phyloP scores from a whole-genome alignment of 2,797 vertebrate species.

The Meriones psammophilus region DNA sequence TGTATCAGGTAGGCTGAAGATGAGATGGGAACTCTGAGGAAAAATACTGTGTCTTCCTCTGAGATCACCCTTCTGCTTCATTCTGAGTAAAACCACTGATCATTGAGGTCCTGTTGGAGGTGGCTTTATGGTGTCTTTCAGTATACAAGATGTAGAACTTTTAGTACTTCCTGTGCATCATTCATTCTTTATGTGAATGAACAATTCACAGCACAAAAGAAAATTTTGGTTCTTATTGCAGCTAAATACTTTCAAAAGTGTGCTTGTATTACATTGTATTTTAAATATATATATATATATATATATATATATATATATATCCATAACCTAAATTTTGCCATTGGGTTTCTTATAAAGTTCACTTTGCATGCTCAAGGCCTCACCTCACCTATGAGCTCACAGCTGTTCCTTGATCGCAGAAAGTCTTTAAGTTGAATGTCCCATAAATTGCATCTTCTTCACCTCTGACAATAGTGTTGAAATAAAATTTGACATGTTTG shows the following conservation, averaged over 20 bases:
- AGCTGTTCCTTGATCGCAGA: neutral
- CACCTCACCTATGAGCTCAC: neutral
- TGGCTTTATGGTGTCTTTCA: neutral
- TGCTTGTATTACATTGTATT: neutral
- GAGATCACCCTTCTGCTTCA: neutral
- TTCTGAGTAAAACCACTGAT: neutral
- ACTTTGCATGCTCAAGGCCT: neutral
- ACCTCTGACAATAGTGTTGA: constrained; percentile 63
- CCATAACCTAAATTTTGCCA: neutral
- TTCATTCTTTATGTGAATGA: neutral
- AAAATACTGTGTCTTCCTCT: neutral
- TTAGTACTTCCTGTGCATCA: neutral
- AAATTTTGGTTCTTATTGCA: constrained; percentile 1
- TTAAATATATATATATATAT: neutral
- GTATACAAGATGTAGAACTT: neutral
- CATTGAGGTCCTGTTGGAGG: neutral
- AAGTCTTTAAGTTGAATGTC: neutral
- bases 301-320: neutral
- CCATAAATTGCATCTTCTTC: neutral
- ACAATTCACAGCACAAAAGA: neutral
- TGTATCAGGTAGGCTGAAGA: neutral
- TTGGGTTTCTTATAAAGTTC: neutral
- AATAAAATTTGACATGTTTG: constrained; percentile 57
- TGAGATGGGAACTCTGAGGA: neutral
- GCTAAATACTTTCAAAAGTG: neutral